These are phyloP conservation scores for Odobenus rosmarus DNA, from an alignment of 2,113 vertebrate species.

Conservation along the genomic window DNA sequence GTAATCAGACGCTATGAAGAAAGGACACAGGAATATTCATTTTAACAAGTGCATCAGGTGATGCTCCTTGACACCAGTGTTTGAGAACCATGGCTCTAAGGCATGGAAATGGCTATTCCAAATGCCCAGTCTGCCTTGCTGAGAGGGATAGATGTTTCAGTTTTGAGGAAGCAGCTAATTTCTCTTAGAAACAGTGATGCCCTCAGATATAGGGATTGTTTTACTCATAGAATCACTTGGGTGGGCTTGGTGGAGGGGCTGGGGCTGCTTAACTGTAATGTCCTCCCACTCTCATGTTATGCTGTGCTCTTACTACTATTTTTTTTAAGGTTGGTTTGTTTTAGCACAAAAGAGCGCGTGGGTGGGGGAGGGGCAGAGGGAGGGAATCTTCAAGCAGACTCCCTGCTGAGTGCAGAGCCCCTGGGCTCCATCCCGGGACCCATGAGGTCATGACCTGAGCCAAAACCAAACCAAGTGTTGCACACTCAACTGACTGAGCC, in stretches of 20 bases:
- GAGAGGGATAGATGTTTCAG: not conserved
- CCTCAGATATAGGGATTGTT: not conserved
- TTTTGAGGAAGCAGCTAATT: not conserved
- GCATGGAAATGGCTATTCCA: not conserved
- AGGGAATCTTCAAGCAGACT: not conserved
- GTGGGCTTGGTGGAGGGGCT: not conserved
- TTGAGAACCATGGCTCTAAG: not conserved
- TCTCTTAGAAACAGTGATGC: not conserved
- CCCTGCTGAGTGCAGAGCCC: not conserved
- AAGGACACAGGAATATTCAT: not conserved
- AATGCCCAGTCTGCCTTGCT: not conserved
- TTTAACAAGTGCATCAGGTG: not conserved
- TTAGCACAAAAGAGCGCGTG: fast-evolving
- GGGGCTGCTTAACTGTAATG: not conserved
- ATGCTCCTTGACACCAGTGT: not conserved
- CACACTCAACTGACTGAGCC: not conserved
- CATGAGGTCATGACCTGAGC: not conserved
- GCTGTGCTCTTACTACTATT: not conserved
- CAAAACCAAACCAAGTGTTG: not conserved
- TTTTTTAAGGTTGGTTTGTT: not conserved
- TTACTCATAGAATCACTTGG: not conserved
- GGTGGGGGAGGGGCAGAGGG: not conserved
- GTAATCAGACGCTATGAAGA: not conserved
- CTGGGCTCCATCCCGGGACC: not conserved
- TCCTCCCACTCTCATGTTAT: not conserved